Evolutionary conservation across 2,113 vertebrate genomes (phyloP).

Genomic region (Tetrax tetrax): DNA sequence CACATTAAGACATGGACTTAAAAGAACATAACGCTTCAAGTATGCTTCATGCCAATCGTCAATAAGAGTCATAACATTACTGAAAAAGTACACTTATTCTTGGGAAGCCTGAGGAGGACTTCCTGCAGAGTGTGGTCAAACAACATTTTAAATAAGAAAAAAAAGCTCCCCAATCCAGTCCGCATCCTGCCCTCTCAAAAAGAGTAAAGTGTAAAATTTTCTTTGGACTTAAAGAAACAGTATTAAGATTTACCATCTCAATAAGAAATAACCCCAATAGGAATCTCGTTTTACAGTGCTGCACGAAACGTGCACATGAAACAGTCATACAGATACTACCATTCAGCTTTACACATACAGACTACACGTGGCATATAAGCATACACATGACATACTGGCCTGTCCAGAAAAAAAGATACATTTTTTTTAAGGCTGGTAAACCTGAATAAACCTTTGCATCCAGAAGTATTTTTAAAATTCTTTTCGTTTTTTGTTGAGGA

Average conservation of each 20-base stretch:
- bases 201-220: conserved; percentile 70
- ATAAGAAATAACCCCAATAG: conserved; percentile 72
- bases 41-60: conserved; percentile 76
- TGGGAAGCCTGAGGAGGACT: conserved; percentile 61
- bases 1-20: conserved; percentile 74
- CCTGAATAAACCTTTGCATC: conserved; percentile 69
- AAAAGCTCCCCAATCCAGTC: not conserved
- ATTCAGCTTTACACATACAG: conserved; percentile 67
- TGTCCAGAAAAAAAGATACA: conserved; percentile 56
- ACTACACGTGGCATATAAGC: conserved; percentile 63
- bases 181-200: not conserved
- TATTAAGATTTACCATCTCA: conserved; percentile 67
- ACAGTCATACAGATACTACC: conserved; percentile 58
- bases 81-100: conserved; percentile 79
- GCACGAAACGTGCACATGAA: conserved; percentile 63
- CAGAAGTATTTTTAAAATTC: conserved; percentile 68
- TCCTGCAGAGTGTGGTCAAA: conserved; percentile 73
- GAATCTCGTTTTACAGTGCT: conserved; percentile 71
- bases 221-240: conserved; percentile 82
- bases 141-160: conserved; percentile 64
- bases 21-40: conserved; percentile 75
- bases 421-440: conserved; percentile 66
- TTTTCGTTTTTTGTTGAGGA: not conserved
- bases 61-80: conserved; percentile 77
- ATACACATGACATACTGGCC: conserved; percentile 63